A percentile compares a stretch with the other conserved stretches of the same genome.
These are phyloP conservation scores for Coendou prehensilis DNA, from an alignment of 2,797 vertebrate species.

Conservation along the genomic window DNA sequence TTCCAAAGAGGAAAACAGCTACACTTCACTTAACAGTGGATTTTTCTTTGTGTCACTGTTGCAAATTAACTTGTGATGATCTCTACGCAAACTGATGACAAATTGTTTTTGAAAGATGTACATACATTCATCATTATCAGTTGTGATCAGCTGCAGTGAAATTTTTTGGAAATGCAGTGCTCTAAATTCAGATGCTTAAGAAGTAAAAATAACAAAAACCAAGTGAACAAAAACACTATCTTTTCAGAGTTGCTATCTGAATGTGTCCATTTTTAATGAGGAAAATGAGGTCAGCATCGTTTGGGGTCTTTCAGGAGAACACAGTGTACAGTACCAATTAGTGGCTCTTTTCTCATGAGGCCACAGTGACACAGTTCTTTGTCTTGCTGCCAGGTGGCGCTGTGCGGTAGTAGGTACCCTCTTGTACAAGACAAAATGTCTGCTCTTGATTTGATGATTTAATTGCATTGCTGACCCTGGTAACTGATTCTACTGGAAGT, in stretches of 20 bases:
- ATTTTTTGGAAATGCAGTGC: slow-evolving; percentile 65
- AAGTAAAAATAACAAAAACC: slow-evolving; percentile 55
- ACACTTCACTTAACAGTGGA: neutral
- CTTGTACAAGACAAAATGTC: neutral
- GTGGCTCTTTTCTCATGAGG: neutral
- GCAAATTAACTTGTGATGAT: slow-evolving; percentile 66
- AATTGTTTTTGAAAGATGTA: slow-evolving; percentile 71
- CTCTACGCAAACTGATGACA: slow-evolving; percentile 62
- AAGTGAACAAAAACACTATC: neutral
- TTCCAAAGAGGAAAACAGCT: slow-evolving; percentile 7
- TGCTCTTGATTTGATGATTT: neutral
- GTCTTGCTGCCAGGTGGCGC: slow-evolving; percentile 80
- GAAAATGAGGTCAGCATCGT: slow-evolving; percentile 45
- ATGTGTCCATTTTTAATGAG: slow-evolving; percentile 70
- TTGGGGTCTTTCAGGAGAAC: neutral
- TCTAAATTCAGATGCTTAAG: slow-evolving; percentile 64
- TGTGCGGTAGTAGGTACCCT: slow-evolving; percentile 72
- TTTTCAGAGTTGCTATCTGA: slow-evolving; percentile 54
- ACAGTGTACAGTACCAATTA: neutral
- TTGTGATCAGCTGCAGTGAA: slow-evolving; percentile 45
- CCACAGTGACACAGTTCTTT: neutral
- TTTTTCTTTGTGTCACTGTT: slow-evolving; percentile 53
- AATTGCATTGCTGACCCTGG: slow-evolving; percentile 54
- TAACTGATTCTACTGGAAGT: slow-evolving; percentile 50
- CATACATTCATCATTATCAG: slow-evolving; percentile 64